Percentiles rank a stretch among this genome's conserved stretches.
phyloP scores from a whole-genome alignment of 1,140 invertebrate species.

The Diplogasteroides magnus region DNA sequence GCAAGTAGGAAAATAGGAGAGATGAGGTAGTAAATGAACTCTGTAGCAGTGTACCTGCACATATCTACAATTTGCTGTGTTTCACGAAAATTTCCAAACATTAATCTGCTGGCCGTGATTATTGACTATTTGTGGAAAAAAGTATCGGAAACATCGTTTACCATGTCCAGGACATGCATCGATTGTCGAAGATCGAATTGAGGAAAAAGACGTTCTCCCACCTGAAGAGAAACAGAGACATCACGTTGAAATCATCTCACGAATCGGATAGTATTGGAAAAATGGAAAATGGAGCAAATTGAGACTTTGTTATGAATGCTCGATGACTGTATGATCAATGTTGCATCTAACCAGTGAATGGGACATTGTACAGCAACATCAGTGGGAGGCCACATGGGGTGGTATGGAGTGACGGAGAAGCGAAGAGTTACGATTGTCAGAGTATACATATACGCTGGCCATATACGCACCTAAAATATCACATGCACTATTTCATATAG shows the following conservation, averaged over 20 bases:
- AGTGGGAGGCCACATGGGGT: constrained; percentile 55
- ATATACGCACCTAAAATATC: constrained; percentile 40
- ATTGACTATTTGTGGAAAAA: too few species aligned
- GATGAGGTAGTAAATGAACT: constrained; percentile 52
- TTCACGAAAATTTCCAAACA: too few species aligned
- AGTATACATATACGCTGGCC: constrained; percentile 54
- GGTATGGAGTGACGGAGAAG: constrained; percentile 47
- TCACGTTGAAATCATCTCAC: too few species aligned
- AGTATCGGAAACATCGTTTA: too few species aligned
- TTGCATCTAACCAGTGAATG: constrained; percentile 50
- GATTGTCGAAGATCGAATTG: constrained; percentile 47
- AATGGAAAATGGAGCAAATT: too few species aligned
- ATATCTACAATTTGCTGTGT: too few species aligned
- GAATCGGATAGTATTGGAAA: too few species aligned
- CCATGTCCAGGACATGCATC: constrained; percentile 55
- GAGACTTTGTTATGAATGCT: too few species aligned
- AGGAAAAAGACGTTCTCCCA: constrained; percentile 52
- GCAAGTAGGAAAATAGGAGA: constrained; percentile 51
- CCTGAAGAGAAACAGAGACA: too few species aligned
- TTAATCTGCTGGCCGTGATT: too few species aligned
- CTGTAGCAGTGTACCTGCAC: constrained; percentile 47
- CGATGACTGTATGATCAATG: constrained; percentile 52
- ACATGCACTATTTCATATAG: too few species aligned
- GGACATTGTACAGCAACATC: constrained; percentile 55
- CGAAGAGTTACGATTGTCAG: constrained; percentile 47